These are phyloP conservation scores for Helicoverpa armigera DNA, from an alignment of 1,140 invertebrate species.

Conservation along the genomic window DNA sequence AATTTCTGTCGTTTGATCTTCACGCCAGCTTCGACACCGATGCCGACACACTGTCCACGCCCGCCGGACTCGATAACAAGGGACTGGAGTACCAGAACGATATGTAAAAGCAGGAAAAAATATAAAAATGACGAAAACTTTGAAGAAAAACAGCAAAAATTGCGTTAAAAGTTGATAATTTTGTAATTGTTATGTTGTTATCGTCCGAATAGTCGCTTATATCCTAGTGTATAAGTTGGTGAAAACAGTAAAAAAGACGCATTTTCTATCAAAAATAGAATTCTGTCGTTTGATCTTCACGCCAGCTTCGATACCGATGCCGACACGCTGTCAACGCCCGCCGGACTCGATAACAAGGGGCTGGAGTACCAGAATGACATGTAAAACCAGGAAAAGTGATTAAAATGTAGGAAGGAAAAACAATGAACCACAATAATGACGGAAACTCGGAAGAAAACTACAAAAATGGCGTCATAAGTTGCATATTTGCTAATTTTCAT, in stretches of 20 bases:
- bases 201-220: too few species aligned
- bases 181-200: too few species aligned
- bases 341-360: slow-evolving; percentile 79
- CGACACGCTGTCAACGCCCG: slow-evolving; percentile 73
- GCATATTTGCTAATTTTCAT: too few species aligned
- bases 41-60: slow-evolving; percentile 74
- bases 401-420: too few species aligned
- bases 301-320: slow-evolving; percentile 78
- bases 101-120: slow-evolving; percentile 58
- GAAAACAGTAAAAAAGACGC: too few species aligned
- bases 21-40: slow-evolving; percentile 77
- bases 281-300: slow-evolving; percentile 14
- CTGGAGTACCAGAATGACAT: slow-evolving; percentile 76
- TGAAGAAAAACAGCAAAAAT: too few species aligned
- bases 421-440: neutral
- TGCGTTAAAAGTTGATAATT: too few species aligned
- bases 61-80: slow-evolving; percentile 78
- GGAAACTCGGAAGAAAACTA: too few species aligned
- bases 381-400: slow-evolving; percentile 43
- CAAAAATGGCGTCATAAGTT: too few species aligned
- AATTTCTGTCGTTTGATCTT: too few species aligned
- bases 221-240: too few species aligned
- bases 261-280: too few species aligned
- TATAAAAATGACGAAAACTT: neutral
- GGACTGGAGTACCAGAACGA: slow-evolving; percentile 74